Evolutionary conservation across 2,888 invertebrate genomes (phyloP), one percentile per base, ranked within the genome.

Genomic region (Pomacea canaliculata): DNA sequence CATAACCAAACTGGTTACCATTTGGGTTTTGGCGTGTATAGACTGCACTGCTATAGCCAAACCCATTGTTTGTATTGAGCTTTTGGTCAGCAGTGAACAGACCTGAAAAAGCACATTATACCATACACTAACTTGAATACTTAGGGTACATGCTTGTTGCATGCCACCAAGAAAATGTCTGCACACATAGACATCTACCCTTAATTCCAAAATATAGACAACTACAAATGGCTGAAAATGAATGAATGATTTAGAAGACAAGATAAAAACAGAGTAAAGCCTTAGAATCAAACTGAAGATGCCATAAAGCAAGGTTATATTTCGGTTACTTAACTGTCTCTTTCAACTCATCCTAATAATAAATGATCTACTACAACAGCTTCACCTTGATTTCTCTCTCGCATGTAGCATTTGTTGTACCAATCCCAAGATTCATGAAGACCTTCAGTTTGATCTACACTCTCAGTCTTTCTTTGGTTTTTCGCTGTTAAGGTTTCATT

Each of bases 1-100:
- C 91, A 79, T 91, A 91, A 10, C 90, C 91, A 81, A 85, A 82
- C 23, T 87, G 83, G 76, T 86, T 87, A 19, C 89, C 90, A 75
- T 88, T 88, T 0, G 87, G 86, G 76, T 90, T 90, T 81, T 91
- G 90, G 70, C 91, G 82, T 2, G 91, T 91, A 80, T 87, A 85
- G 60, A 86, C 84, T 74, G 90, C 87, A 76, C 87, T 85, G 75
- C 87, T 87, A 79, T 87, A 87, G 48, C 87, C 88, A 23, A 86
- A 78, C 0, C 83, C 84, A 73, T 88, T 88, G 81, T 88, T 85
- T 0, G 80, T 81, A 76, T 85, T 85, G 59, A 90, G 79, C 8
- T 85, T 86, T 82, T 90, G 90, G 80, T 91, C 90, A 74, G 91
- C 91, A 27, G 85, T 87, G 80, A 91, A 90, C 18, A 91, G 77